These are phyloP conservation scores for Chouioia cunea DNA, from an alignment of 2,888 invertebrate species.

Conservation along the genomic window DNA sequence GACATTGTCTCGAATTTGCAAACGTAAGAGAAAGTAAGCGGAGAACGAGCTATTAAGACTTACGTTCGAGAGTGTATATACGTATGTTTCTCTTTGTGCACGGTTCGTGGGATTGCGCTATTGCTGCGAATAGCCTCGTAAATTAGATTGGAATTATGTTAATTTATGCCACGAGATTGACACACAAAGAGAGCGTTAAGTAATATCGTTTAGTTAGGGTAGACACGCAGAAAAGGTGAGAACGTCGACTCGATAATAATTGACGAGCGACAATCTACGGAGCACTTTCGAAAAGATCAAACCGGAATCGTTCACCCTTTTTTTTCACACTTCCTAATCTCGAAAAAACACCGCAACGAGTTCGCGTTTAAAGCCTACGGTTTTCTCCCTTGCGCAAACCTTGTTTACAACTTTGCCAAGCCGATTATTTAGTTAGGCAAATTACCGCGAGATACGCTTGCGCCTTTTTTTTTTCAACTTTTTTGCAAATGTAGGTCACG, in stretches of 20 bases:
- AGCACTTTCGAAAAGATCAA: no score
- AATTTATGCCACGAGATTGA: conserved; percentile 21
- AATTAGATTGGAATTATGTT: conserved; percentile 40
- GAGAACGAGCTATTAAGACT: no score
- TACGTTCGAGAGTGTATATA: conserved; percentile 27
- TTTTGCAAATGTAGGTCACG: conserved; percentile 63
- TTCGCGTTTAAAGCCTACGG: background rate
- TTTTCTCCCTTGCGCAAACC: conserved; percentile 1
- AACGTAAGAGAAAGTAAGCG: no score
- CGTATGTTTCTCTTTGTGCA: background rate
- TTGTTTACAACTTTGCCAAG: conserved; percentile 21
- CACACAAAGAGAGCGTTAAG: conserved; percentile 6
- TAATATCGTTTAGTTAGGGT: conserved; percentile 31
- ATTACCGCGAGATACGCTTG: no score
- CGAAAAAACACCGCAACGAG: conserved; percentile 1
- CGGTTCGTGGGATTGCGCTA: conserved; percentile 19
- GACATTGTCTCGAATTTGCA: no score
- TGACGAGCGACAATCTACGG: no score
- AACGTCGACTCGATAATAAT: no score
- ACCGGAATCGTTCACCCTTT: no score
- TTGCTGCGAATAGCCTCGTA: conserved; percentile 26
- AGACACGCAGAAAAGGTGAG: no score
- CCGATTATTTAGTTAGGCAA: conserved; percentile 34
- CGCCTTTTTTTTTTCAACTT: no score
- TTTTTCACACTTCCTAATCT: no score